Conservation (phyloP, 2,797 vertebrate species). For the Rachycentron canadum region DNA sequence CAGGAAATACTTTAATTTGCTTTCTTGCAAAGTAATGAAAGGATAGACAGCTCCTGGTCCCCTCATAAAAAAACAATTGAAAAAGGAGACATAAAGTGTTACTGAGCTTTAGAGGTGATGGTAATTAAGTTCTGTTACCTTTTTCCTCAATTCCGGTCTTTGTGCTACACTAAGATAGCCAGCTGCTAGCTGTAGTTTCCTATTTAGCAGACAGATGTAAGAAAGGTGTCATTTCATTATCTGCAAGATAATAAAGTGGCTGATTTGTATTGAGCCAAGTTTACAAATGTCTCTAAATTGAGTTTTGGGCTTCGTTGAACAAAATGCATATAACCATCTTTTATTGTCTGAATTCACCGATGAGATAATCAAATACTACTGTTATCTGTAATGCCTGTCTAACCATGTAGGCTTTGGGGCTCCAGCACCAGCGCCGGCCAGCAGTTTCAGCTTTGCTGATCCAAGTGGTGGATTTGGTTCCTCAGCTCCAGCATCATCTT, state of each 20-base stretch:
- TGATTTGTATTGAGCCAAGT: neutral
- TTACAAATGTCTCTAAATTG: neutral
- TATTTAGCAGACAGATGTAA: too few species aligned
- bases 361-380: neutral
- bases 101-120: neutral
- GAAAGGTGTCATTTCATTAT: too few species aligned
- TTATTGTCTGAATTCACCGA: neutral
- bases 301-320: neutral
- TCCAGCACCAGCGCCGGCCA: slow-evolving; percentile 73
- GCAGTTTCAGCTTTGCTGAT: slow-evolving; percentile 86
- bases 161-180: too few species aligned
- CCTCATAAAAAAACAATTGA: too few species aligned
- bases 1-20: too few species aligned
- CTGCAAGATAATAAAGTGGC: neutral
- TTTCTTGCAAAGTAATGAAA: neutral
- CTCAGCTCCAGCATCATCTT: slow-evolving; percentile 46
- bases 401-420: slow-evolving; percentile 77
- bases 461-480: slow-evolving; percentile 68
- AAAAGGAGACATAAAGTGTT: neutral
- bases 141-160: too few species aligned
- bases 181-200: too few species aligned
- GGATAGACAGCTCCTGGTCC: neutral
- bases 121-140: too few species aligned
- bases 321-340: neutral
- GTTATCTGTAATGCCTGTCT: slow-evolving; percentile 21